Base-by-base conservation (phyloP, 2,113 vertebrate genomes). In the Motacilla tschutschensis region DNA sequence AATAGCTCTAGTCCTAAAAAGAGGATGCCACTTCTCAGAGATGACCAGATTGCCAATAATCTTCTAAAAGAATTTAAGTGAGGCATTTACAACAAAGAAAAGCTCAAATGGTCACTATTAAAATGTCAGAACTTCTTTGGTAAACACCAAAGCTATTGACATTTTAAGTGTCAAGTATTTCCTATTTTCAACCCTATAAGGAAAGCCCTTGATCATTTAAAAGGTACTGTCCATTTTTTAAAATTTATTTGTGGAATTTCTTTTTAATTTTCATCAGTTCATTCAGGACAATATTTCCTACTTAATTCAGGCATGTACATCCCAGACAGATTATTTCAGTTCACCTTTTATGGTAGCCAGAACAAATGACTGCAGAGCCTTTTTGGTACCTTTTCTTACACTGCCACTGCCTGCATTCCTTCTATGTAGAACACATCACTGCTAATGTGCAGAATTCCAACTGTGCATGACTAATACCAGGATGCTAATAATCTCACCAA, bases 101-200 rank as follows among this genome's bases (percentile, higher is more conserved):
- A 88, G n/a, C 46, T 90, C 41, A 50, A 75, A 51, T 28, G 33
- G 35, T 69, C 26, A 50, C 67, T 81, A 90, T 86, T 87, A 88
- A 87, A 84, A 79, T 79, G n/a, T 90, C 87, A 93, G 75, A 90
- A 82, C 8, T 87, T 36, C 16, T 53, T 25, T 19, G 40, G 51
- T 46, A 79, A 75, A 73, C 50, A 40, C 24, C 40, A 63, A 79
- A 88, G 80, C 12, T 82, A 73, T 33, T 73, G 67, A 73, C 29
- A 58, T 90, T 84, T 76, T 29, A 82, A 88, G 88, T 59, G 31
- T 76, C 63, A 86, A 73, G 43, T 64, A 53, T 50, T 54, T 62
- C 63, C 14, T 74, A 70, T 66, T 88, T 58, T 65, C 29, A 88
- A 46, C 29, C 40, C 10, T 51, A 22, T 3, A 79, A 82, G 47